Evolutionary conservation across 2,888 invertebrate genomes (phyloP).

Genomic region (Dryobota labecula): DNA sequence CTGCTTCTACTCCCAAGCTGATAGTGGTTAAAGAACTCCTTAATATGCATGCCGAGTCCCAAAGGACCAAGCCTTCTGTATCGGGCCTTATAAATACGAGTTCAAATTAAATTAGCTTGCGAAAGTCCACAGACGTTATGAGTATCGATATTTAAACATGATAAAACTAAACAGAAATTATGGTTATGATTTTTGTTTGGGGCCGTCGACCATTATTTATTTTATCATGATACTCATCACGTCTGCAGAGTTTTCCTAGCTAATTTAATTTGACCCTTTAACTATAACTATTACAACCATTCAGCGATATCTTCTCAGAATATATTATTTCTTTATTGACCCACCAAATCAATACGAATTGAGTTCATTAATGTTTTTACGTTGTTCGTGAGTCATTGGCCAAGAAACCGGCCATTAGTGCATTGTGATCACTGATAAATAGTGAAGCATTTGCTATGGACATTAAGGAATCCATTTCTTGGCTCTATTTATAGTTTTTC

Average conservation of each 20-base stretch:
- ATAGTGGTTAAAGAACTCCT: neutral
- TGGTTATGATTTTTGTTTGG: too few relatives aligned
- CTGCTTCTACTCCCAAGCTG: neutral
- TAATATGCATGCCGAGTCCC: neutral
- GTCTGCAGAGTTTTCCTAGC: too few relatives aligned
- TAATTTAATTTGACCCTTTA: too few relatives aligned
- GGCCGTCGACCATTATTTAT: too few relatives aligned
- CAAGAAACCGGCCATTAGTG: constrained; percentile 33
- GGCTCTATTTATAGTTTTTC: constrained; percentile 33
- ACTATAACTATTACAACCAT: neutral
- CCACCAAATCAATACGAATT: constrained; percentile 8
- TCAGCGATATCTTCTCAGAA: neutral
- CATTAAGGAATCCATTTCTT: constrained; percentile 36
- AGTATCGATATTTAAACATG: too few relatives aligned
- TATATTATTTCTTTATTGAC: constrained; percentile 15
- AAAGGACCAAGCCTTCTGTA: neutral
- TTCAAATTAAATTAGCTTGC: too few relatives aligned
- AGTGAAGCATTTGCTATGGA: constrained; percentile 21
- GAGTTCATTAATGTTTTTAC: constrained; percentile 38
- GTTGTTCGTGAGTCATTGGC: constrained; percentile 28
- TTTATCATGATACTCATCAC: too few relatives aligned
- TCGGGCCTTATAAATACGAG: neutral
- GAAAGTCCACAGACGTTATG: too few relatives aligned
- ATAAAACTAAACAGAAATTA: too few relatives aligned
- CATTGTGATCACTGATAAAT: constrained; percentile 48